Base-by-base conservation (phyloP, 2,113 vertebrate genomes). In the Chlamydotis undulata region DNA sequence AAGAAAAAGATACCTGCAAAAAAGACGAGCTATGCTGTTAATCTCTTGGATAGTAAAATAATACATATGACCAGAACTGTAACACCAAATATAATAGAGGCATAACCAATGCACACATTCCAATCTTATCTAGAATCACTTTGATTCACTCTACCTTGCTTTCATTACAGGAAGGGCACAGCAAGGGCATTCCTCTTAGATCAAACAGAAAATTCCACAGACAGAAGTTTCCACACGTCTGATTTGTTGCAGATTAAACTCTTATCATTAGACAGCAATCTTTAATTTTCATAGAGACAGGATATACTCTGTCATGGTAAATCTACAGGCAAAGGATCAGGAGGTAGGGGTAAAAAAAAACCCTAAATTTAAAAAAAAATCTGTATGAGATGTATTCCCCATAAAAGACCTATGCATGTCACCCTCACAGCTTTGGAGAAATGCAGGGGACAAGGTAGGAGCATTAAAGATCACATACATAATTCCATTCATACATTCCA, bases 161-260 rank as follows among this genome's bases (percentile, higher is more conserved):
- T 97, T 98, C 92, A 94, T 89, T 95, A 97, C 95, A 97, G 97
- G 96, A 98, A 98, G 97, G 98, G 96, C 96, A 97, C 69, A 90
- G 91, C 80, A 97, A 97, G 97, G 97, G 89, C 94, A 98, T 80
- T 92, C 60, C 75, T 83, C 71, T 93, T 82, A 79, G 77, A 95
- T 96, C 95, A 98, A 96, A 97, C 93, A 97, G 78, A 94, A 93
- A 95, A 96, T 94, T 96, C 96, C 93, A 96, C 86, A 96, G 87
- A 95, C 91, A 96, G 89, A 97, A 97, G 96, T 98, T 97, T 94
- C 97, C 97, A 97, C 93, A 97, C 91, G 97, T 96, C 95, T 97
- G 96, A 96, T 96, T 95, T 43, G 22, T 50, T 96, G 90, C 89
- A 97, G 92, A 96, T 94, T 96, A 95, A 91, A 81, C 69, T 87